Conservation (phyloP, 2,888 invertebrate species). For the Ophraella communa region DNA sequence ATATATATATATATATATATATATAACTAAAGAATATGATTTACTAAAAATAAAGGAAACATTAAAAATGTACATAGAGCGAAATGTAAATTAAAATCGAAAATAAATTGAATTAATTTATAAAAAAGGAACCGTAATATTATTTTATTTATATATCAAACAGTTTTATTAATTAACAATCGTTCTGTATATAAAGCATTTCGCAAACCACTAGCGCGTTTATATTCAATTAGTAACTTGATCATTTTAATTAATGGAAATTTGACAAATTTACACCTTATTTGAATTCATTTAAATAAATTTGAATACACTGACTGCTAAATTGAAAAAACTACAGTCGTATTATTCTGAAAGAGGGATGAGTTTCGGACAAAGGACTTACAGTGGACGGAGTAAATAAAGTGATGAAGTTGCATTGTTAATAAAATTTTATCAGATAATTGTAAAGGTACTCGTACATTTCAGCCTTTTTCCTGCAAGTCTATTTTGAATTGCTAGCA, state of each 20-base stretch:
- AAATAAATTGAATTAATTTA: not conserved
- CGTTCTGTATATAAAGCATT: not conserved
- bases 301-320: not conserved
- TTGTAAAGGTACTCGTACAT: too few species aligned
- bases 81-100: too few species aligned
- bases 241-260: slow-evolving; percentile 4
- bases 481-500: too few species aligned
- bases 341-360: not conserved
- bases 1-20: too few species aligned
- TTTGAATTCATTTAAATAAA: slow-evolving; percentile 6
- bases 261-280: slow-evolving; percentile 8
- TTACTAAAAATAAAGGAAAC: too few species aligned
- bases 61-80: too few species aligned
- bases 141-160: not conserved
- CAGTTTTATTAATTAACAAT: slow-evolving; percentile 3
- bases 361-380: not conserved
- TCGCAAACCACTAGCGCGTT: not conserved
- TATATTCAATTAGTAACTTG: not conserved
- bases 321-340: not conserved
- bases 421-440: too few species aligned
- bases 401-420: too few species aligned
- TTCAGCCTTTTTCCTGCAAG: too few species aligned
- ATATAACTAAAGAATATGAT: too few species aligned
- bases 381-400: not conserved
- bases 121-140: not conserved